Evolutionary conservation across 2,113 vertebrate species (phyloP), one percentile per base, ranked within the genome.

Genomic region (Trogon melanurus): DNA sequence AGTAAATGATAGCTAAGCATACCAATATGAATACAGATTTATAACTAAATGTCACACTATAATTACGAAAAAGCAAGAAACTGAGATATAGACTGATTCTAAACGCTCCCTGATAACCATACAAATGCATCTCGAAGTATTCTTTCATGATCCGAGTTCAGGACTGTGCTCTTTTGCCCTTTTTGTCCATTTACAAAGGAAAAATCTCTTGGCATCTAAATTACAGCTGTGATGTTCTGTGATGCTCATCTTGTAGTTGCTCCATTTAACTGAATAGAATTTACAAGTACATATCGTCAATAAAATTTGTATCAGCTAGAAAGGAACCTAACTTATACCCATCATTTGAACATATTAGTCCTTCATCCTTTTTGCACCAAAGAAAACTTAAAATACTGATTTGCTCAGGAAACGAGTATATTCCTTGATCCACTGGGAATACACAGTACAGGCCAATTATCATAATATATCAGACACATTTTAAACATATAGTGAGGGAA

Each of bases 11-110:
- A 96, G 88, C 70, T 96, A 44, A 97, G 95, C 80, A 87, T 88
- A 79, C 69, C 85, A 94, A 90, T 60, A 89, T 38, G 88, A 97
- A 91, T 89, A 92, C 96, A 81, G 57, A 96, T 73, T 79, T 96
- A 56, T 84, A 95, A 90, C 67, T 93, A 78, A 94, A 94, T 88
- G 79, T 89, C 94, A 97, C 62, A 47, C 51, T 56, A 17, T 87
- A 97, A 97, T 96, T 95, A 89, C 47, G 62, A 96, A 69, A 93
- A 50, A 85, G 51, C 66, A 97, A 48, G 82, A 91, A 96, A 97
- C 13, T 79, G 94, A 87, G 91, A 97, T 92, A 75, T 50, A 89
- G 93, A 91, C 89, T 73, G 79, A 93, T 91, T 94, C 75, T 94
- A 97, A 97, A 80, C 94, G 85, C 79, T 95, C 44, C 73, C 75